Conservation (phyloP, 1,140 invertebrate species). For the Drosophila neocordata region DNA sequence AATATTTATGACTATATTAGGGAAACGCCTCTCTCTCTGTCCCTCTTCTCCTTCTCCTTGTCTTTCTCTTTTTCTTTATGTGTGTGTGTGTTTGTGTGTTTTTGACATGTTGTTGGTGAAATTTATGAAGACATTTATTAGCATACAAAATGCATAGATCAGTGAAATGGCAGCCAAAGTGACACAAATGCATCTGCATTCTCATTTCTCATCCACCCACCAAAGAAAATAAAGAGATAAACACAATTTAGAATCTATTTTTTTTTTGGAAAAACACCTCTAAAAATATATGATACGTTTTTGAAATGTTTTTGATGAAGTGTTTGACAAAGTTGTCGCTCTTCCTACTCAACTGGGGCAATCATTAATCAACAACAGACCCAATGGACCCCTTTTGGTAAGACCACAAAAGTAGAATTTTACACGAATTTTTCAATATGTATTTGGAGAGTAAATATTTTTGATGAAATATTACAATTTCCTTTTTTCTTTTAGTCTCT, state of each 20-base stretch:
- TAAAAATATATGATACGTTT: slow-evolving; percentile 29
- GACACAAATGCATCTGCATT: slow-evolving; percentile 59
- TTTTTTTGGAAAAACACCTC: slow-evolving; percentile 35
- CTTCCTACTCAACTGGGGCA: slow-evolving; percentile 41
- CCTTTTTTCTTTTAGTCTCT: slow-evolving; percentile 23
- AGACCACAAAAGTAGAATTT: slow-evolving; percentile 72
- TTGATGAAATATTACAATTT: slow-evolving; percentile 71
- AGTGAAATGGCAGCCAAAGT: slow-evolving; percentile 59
- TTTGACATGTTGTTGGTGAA: slow-evolving; percentile 52
- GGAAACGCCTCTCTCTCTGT: slow-evolving; percentile 17
- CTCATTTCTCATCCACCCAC: slow-evolving; percentile 16
- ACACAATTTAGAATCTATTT: background rate
- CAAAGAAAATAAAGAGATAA: slow-evolving; percentile 25
- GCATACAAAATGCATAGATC: slow-evolving; percentile 68
- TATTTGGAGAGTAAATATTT: slow-evolving; percentile 43
- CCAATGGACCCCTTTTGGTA: slow-evolving; percentile 42
- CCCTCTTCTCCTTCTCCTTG: slow-evolving; percentile 14
- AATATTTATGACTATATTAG: slow-evolving; percentile 68
- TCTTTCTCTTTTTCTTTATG: background rate
- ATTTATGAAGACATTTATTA: slow-evolving; percentile 80
- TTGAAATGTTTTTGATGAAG: slow-evolving; percentile 75
- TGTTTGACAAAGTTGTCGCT: slow-evolving; percentile 76
- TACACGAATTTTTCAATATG: slow-evolving; percentile 50
- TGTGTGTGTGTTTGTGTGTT: slow-evolving; percentile 7
- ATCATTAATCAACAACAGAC: slow-evolving; percentile 56